Conservation (phyloP, 2,113 vertebrate genomes). For the Gorsachius goisagi region DNA sequence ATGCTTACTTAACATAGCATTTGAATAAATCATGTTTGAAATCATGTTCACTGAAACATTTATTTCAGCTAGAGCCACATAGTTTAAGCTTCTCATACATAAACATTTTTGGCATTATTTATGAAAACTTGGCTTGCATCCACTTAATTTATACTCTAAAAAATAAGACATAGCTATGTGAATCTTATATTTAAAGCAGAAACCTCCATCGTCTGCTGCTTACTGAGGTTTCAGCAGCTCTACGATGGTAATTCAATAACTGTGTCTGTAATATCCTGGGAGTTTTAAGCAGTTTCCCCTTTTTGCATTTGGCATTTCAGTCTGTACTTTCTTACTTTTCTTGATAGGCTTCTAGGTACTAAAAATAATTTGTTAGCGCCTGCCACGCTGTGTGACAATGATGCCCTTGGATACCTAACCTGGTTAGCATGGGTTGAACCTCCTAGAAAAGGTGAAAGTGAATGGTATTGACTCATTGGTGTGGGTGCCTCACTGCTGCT, state of each 20-base stretch:
- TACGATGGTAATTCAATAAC: constrained; percentile 53
- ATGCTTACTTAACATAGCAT: constrained; percentile 60
- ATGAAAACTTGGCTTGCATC: constrained; percentile 38
- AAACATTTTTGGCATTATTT: constrained; percentile 67
- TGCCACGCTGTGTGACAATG: not conserved
- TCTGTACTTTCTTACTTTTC: constrained; percentile 22
- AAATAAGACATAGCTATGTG: constrained; percentile 21
- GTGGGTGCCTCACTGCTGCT: not conserved
- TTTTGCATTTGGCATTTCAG: constrained; percentile 53
- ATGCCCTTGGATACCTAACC: not conserved
- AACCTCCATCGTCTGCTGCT: constrained; percentile 16
- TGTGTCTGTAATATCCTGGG: constrained; percentile 35
- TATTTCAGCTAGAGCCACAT: constrained; percentile 28
- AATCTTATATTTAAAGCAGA: constrained; percentile 33
- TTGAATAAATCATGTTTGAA: constrained; percentile 70
- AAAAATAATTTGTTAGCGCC: constrained; percentile 43
- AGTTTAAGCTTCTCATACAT: constrained; percentile 60
- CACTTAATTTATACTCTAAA: constrained; percentile 48
- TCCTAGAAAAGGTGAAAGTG: not conserved
- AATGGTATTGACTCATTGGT: not conserved
- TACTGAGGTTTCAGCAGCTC: constrained; percentile 43
- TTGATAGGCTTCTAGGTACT: constrained; percentile 28
- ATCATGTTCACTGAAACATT: constrained; percentile 63
- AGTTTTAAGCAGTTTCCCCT: constrained; percentile 31
- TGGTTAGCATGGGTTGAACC: not conserved